Base-by-base conservation (phyloP, 1,140 invertebrate species). In the Lineus longissimus region DNA sequence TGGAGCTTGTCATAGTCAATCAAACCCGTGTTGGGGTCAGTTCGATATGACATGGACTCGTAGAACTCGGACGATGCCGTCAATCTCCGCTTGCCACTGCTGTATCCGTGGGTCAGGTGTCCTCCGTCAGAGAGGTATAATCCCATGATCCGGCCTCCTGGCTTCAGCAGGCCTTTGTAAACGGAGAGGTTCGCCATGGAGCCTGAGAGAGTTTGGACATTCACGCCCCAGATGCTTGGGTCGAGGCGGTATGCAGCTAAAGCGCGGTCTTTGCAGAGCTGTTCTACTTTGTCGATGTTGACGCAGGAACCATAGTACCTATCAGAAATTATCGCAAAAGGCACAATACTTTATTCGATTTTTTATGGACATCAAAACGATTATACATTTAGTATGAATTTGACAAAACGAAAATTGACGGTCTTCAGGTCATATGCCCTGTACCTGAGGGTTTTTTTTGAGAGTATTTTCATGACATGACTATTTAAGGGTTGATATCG, bases 61-160 rank as follows among this genome's bases (percentile, higher is more conserved):
- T 98, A 99, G 83, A 94, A 98, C 43, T 98, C 91, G 0, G 95
- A 97, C 0, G 95, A 96, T 0, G 95, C 95, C 0, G 95, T 98
- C 31, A 98, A 93, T 81, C 93, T 93, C 77, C 95, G 97, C 2
- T 84, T 89, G 15, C 88, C 83, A 6, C 94, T 96, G 74, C 92
- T 91, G 80, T 96, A 98, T 70, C 90, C 96, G 79, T 97, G 96
- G 36, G 93, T 95, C 22, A 85, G 69, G 76, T 99, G 96, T 17
- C 96, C 96, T 64, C 96, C 96, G 82, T 98, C 95, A 2, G 94
- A 93, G 54, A 99, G 83, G 84, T 98, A 94, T 41, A 98, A 79
- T 2, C 87, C 96, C 96, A 98, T 98, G 65, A 98, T 95, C 59
- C 95, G 84, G 40, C 93, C 95, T 83, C 97, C 94, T 9, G 95